Base-by-base conservation (phyloP, 2,113 vertebrate genomes). In the Nycticebus coucang region DNA sequence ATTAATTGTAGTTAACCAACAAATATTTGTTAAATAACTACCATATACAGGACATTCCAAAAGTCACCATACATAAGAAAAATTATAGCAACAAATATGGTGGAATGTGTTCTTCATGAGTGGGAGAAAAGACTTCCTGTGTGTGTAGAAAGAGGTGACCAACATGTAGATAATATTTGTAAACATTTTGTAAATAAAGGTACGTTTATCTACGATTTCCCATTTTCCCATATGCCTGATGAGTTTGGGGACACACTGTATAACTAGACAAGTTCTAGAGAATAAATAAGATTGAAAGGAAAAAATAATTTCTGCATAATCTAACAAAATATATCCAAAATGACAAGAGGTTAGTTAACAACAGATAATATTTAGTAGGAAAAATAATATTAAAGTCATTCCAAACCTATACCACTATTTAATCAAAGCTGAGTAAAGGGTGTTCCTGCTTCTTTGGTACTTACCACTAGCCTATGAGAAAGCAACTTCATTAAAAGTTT, bases 281-380 rank as follows among this genome's bases (percentile, higher is more conserved):
- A 85, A 88, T 86, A 30, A 95, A n/a, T 74, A 80, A 71, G 17
- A 69, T 90, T 84, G 59, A 94, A 94, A 94, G 64, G 69, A 50
- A 89, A 57, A 91, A 12, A 41, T 7, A 28, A 14, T 77, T 53
- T 90, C 59, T 88, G 2, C 81, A 85, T 75, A 84, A 60, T 88
- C 33, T 66, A 78, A 82, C 4, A 72, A 90, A 79, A 80, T n/a
- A 62, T 11, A 80, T 41, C 11, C 91, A 30, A 71, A 91, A 41
- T 60, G 45, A 86, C 28, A 82, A 92, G 21, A 50, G 11, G 89
- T 59, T 78, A 92, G 33, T 64, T 89, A 80, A 75, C 19, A 87
- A 90, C 35, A 91, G 64, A 91, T 82, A 89, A 72, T 21, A 80
- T 35, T 62, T 90, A 64, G n/a, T 41, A 92, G 18, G 30, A 66